A percentile compares a stretch with the other conserved stretches of the same genome.
phyloP scores from a whole-genome alignment of 2,888 invertebrate genomes.

The Scaptomyza flava region DNA sequence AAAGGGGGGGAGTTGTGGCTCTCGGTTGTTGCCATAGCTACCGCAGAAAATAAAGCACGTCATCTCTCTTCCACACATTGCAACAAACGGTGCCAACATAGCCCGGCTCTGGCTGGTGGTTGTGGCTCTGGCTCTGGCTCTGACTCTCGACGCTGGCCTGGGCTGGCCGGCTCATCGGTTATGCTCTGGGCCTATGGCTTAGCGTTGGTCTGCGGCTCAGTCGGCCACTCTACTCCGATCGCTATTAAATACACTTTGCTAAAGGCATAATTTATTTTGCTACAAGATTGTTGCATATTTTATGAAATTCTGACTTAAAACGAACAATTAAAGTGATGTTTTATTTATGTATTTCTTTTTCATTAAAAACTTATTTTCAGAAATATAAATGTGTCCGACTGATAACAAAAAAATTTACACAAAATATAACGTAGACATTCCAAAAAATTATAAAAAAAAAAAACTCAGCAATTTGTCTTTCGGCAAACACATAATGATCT shows the following conservation, averaged over 20 bases:
- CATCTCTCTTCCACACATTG: slow-evolving; percentile 65
- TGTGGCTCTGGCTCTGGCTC: slow-evolving; percentile 1
- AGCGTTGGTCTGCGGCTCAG: slow-evolving; percentile 17
- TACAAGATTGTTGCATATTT: slow-evolving; percentile 32
- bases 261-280: slow-evolving; percentile 45
- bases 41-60: slow-evolving; percentile 59
- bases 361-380: too few relatives aligned
- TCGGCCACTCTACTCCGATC: slow-evolving; percentile 31
- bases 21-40: slow-evolving; percentile 68
- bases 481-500: slow-evolving; percentile 1
- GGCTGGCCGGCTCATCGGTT: slow-evolving; percentile 26
- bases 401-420: too few relatives aligned
- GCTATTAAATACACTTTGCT: slow-evolving; percentile 46
- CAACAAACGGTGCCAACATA: slow-evolving; percentile 38
- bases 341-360: too few relatives aligned
- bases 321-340: not conserved
- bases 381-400: too few relatives aligned
- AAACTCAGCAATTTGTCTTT: not conserved
- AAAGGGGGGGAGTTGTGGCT: slow-evolving; percentile 14
- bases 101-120: slow-evolving; percentile 7
- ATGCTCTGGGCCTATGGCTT: slow-evolving; percentile 18
- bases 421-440: not conserved
- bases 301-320: slow-evolving; percentile 12
- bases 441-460: not conserved
- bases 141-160: not conserved